Conservation (phyloP, 2,113 vertebrate species). For the Connochaetes taurinus region DNA sequence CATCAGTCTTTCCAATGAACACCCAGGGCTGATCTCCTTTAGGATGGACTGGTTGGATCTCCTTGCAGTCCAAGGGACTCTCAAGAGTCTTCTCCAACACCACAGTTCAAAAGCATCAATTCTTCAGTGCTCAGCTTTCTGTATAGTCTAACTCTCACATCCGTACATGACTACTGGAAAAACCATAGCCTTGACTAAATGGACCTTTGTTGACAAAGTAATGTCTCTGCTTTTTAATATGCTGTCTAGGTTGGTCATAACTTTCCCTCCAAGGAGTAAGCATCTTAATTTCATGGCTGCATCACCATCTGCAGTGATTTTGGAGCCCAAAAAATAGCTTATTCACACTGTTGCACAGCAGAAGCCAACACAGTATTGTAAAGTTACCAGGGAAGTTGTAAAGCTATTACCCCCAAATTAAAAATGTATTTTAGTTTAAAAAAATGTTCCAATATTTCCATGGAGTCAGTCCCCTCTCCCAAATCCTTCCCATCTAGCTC, state of each 20-base stretch:
- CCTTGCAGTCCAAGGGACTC: not conserved
- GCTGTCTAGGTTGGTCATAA: not conserved
- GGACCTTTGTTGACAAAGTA: not conserved
- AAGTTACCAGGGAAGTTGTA: not conserved
- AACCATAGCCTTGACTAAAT: not conserved
- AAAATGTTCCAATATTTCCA: not conserved
- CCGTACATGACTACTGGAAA: not conserved
- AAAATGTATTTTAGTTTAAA: not conserved
- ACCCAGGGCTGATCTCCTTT: not conserved
- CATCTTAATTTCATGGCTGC: not conserved
- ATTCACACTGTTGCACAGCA: not conserved
- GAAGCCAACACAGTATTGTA: not conserved
- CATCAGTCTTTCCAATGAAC: not conserved
- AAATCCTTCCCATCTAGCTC: not conserved
- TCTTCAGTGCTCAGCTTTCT: not conserved
- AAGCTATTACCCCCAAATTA: not conserved
- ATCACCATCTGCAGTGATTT: not conserved
- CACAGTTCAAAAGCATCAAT: not conserved
- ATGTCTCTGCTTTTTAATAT: not conserved
- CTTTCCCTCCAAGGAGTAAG: not conserved
- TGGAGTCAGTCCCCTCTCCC: not conserved
- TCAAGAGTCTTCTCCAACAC: not conserved
- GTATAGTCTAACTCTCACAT: not conserved
- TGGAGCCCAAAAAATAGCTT: not conserved
- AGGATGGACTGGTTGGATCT: not conserved